These are phyloP conservation scores for Nothura maculosa DNA, from an alignment of 2,797 vertebrate genomes.

Conservation along the genomic window DNA sequence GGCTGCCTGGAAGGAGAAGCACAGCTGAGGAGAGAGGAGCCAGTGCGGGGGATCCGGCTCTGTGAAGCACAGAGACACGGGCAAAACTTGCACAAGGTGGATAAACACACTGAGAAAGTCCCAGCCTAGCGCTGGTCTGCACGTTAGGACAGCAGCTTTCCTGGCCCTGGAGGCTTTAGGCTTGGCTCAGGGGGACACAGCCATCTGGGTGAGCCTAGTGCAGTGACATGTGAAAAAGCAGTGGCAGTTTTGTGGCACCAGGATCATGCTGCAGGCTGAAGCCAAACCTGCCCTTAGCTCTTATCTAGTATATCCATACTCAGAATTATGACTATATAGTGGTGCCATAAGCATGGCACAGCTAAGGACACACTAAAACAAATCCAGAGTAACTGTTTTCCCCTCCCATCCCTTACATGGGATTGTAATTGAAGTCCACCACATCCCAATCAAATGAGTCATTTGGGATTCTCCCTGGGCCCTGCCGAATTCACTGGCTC, in stretches of 20 bases:
- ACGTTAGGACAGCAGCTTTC: constrained; percentile 62
- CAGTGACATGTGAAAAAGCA: background rate
- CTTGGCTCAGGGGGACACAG: background rate
- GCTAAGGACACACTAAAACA: background rate
- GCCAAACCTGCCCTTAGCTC: background rate
- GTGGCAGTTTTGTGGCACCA: background rate
- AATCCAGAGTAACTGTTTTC: background rate
- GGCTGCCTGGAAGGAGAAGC: background rate
- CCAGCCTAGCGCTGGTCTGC: constrained; percentile 48
- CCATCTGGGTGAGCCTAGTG: background rate
- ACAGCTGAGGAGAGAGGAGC: background rate
- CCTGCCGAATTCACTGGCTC: background rate
- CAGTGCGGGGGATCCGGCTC: fast-evolving
- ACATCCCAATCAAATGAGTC: background rate
- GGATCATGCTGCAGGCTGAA: background rate
- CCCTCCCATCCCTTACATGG: background rate
- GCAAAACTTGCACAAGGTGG: fast-evolving
- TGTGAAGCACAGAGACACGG: background rate
- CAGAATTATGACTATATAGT: background rate
- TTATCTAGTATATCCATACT: too few species aligned
- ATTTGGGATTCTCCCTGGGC: background rate
- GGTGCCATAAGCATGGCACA: background rate
- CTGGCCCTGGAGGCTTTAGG: background rate
- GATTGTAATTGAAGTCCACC: background rate
- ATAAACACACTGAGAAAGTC: background rate